Conservation (phyloP, 2,113 vertebrate genomes). For the Tupaia tana region DNA sequence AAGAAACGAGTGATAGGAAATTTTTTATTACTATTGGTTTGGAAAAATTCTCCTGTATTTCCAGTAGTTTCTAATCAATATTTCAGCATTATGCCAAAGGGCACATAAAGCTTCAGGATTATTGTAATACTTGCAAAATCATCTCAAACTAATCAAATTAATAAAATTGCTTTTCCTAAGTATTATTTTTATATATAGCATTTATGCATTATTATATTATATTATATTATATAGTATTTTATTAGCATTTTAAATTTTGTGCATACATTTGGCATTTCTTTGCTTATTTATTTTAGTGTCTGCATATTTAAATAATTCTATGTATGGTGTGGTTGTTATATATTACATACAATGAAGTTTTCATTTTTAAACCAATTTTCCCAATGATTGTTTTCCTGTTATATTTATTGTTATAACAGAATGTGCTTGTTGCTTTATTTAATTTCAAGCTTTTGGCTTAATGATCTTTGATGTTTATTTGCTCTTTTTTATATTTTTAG, state of each 20-base stretch:
- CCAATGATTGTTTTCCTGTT: neutral
- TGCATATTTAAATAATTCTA: neutral
- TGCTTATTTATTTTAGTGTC: neutral
- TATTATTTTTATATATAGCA: neutral
- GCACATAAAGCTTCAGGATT: neutral
- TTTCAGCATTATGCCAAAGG: neutral
- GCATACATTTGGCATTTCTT: neutral
- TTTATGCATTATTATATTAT: neutral
- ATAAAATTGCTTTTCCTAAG: neutral
- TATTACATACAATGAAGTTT: neutral
- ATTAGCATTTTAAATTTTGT: neutral
- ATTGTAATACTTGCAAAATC: neutral
- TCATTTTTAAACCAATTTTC: neutral
- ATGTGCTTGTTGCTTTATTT: neutral
- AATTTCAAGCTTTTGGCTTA: neutral
- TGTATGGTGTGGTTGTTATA: neutral
- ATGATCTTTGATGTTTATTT: neutral
- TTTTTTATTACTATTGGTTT: neutral
- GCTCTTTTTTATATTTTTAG: neutral
- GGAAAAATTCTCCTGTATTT: constrained; percentile 1
- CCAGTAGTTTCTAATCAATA: neutral
- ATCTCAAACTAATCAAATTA: neutral
- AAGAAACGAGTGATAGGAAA: neutral
- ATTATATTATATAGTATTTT: neutral
- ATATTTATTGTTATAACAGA: neutral